A percentile compares a stretch with the other conserved stretches of the same genome.
phyloP scores from a whole-genome alignment of 2,888 invertebrate species.

The Cactoblastis cactorum region DNA sequence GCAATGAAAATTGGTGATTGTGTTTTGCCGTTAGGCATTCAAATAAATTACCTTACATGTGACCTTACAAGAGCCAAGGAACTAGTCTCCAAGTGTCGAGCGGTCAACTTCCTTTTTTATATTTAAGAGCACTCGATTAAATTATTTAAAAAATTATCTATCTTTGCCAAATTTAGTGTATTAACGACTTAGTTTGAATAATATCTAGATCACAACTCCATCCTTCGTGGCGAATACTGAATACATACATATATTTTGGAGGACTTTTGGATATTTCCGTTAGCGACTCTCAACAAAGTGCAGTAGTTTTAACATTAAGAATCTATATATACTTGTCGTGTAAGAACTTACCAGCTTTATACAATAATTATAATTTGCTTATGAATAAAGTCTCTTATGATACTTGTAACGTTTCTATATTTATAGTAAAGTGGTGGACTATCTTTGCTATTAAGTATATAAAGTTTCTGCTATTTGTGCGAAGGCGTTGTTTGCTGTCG shows the following conservation, averaged over 20 bases:
- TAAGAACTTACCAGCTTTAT: conserved; percentile 52
- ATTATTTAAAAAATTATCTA: conserved; percentile 21
- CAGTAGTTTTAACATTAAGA: conserved; percentile 42
- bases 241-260: conserved; percentile 62
- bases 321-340: conserved; percentile 41
- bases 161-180: conserved; percentile 50
- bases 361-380: conserved; percentile 50
- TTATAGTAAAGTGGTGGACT: conserved; percentile 35
- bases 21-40: too few species aligned
- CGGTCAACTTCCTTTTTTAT: conserved; percentile 23
- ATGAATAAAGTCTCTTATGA: conserved; percentile 51
- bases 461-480: conserved; percentile 37
- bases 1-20: not conserved
- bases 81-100: conserved; percentile 11
- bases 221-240: conserved; percentile 50
- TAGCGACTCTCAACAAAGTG: conserved; percentile 54
- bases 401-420: conserved; percentile 47
- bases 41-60: too few species aligned
- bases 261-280: conserved; percentile 69
- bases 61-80: too few species aligned
- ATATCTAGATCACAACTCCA: conserved; percentile 35
- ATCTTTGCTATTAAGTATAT: conserved; percentile 34
- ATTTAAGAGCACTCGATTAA: conserved; percentile 19
- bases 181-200: conserved; percentile 33
- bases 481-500: conserved; percentile 28